A percentile compares a stretch with the other conserved stretches of the same genome.
phyloP scores from a whole-genome alignment of 2,888 invertebrate species.

The Nudaria mundana region DNA sequence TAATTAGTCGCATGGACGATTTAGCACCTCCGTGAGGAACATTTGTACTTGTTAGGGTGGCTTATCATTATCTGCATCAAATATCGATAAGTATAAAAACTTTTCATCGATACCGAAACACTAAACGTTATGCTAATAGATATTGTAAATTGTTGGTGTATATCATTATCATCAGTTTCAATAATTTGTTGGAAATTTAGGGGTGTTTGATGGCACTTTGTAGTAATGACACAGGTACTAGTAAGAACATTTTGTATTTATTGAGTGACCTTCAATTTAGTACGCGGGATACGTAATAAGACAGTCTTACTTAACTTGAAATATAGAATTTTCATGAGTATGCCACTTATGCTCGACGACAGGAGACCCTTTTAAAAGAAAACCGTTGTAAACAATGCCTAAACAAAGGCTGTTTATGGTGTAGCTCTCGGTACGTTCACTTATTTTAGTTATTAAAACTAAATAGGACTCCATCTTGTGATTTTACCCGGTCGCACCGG shows the following conservation, averaged over 20 bases:
- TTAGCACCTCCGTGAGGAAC: constrained; percentile 67
- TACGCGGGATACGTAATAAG: too few relatives aligned
- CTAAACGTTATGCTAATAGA: constrained; percentile 45
- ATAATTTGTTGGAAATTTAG: constrained; percentile 1
- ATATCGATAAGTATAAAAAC: constrained; percentile 51
- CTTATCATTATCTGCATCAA: constrained; percentile 54
- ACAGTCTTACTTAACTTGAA: too few relatives aligned
- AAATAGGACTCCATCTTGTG: too few relatives aligned
- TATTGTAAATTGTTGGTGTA: constrained; percentile 37
- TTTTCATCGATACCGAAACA: constrained; percentile 56
- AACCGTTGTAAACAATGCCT: too few relatives aligned
- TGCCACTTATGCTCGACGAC: too few relatives aligned
- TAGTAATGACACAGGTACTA: background rate
- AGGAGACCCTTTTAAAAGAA: too few relatives aligned
- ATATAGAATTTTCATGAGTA: too few relatives aligned
- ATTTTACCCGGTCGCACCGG: too few relatives aligned
- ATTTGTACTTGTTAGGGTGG: constrained; percentile 61
- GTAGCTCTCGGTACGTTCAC: too few relatives aligned
- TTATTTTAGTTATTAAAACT: too few relatives aligned
- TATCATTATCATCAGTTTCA: constrained; percentile 26
- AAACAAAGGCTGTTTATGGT: too few relatives aligned
- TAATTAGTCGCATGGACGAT: constrained; percentile 69
- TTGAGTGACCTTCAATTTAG: too few relatives aligned
- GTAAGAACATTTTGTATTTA: background rate
- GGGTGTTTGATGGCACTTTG: background rate